Conservation (phyloP, 2,797 vertebrate species). For the Toxotes lorentzi region DNA sequence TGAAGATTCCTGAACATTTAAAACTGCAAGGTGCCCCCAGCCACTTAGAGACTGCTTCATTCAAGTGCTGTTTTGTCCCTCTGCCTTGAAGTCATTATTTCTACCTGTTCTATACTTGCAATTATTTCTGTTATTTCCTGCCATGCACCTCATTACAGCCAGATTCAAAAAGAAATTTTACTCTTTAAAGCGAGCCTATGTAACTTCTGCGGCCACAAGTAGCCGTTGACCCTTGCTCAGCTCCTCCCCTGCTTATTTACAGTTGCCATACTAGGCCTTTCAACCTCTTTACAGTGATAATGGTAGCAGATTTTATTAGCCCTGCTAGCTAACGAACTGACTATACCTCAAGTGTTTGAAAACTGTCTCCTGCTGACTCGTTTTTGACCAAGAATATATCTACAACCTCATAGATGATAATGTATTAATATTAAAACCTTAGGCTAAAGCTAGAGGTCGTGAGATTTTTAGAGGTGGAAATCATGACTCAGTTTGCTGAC, state of each 20-base stretch:
- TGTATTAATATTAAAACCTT: not conserved
- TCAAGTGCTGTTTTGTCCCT: conserved; percentile 25
- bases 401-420: not conserved
- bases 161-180: not conserved
- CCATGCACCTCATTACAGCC: conserved; percentile 3
- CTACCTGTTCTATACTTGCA: not conserved
- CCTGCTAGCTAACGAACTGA: not conserved
- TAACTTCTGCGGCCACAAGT: not conserved
- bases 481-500: too few species aligned
- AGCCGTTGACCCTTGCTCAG: not conserved
- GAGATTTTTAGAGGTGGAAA: not conserved
- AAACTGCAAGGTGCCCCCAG: not conserved
- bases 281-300: conserved; percentile 2
- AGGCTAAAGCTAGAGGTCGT: not conserved
- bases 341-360: conserved; percentile 1
- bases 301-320: not conserved
- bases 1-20: conserved; percentile 3
- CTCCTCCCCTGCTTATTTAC: not conserved
- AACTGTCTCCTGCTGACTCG: not conserved
- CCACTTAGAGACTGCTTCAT: conserved; percentile 1
- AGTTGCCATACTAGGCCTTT: not conserved
- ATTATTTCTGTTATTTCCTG: not conserved
- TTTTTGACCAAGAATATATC: not conserved
- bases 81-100: conserved; percentile 13
- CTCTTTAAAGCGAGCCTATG: conserved; percentile 27